A percentile compares a stretch with the other conserved stretches of the same genome.
These are phyloP conservation scores for Parasteatoda lunata DNA, from an alignment of 2,888 invertebrate species.

Conservation along the genomic window DNA sequence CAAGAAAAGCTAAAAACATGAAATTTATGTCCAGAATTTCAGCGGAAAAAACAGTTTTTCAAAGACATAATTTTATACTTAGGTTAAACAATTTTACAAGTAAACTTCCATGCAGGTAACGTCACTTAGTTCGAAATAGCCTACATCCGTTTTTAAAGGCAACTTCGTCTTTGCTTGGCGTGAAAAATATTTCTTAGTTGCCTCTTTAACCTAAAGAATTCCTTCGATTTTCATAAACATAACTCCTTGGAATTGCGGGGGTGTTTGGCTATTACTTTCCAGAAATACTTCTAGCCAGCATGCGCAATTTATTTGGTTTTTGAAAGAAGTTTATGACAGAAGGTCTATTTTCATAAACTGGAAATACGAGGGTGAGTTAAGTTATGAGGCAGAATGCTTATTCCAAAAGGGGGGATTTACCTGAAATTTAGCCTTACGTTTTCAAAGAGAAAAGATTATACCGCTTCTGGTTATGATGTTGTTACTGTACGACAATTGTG, in stretches of 20 bases:
- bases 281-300: background rate
- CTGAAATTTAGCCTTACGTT: background rate
- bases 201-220: background rate
- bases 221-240: slow-evolving; percentile 1
- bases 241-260: background rate
- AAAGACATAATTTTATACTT: too few relatives aligned
- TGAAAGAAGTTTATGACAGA: background rate
- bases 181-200: background rate
- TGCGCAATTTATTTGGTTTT: background rate
- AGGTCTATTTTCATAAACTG: background rate
- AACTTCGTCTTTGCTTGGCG: background rate
- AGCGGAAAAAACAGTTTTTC: too few relatives aligned
- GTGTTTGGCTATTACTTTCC: background rate
- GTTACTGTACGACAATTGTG: too few relatives aligned
- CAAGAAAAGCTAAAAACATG: too few relatives aligned
- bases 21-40: too few relatives aligned
- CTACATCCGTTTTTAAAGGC: background rate
- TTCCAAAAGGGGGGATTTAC: background rate
- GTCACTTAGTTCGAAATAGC: background rate
- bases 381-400: background rate
- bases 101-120: background rate
- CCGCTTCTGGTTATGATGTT: too few relatives aligned
- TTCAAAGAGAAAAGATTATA: too few relatives aligned
- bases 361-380: background rate
- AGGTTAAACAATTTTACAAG: too few relatives aligned